Evolutionary conservation across 2,888 invertebrate species (phyloP).

Genomic region (Nemotelus nigrinus): DNA sequence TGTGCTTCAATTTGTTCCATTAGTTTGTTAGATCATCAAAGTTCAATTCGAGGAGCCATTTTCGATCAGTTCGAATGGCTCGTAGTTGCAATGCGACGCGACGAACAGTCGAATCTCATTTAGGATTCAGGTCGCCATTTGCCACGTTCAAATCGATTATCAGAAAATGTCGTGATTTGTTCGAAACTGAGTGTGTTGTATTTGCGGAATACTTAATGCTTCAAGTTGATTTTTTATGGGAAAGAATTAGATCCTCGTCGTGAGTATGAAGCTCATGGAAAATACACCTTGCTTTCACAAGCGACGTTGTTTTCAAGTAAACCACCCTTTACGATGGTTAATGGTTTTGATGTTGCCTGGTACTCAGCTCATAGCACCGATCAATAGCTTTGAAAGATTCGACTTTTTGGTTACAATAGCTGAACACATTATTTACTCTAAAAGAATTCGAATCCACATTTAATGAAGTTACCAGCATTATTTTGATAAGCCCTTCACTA

Average conservation of each 20-base stretch:
- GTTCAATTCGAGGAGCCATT: conserved; percentile 32
- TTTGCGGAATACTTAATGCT: conserved; percentile 26
- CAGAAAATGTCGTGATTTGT: conserved; percentile 44
- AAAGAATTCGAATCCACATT: too few relatives aligned
- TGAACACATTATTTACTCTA: too few relatives aligned
- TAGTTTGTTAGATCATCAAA: conserved; percentile 39
- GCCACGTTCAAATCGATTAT: conserved; percentile 39
- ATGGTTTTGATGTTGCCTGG: too few relatives aligned
- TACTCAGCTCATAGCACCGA: too few relatives aligned
- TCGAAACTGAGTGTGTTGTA: conserved; percentile 9
- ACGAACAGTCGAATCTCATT: conserved; percentile 5
- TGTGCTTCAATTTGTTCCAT: conserved; percentile 40
- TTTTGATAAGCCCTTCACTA: too few relatives aligned
- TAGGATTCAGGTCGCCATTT: conserved; percentile 43
- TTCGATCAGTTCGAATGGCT: conserved; percentile 18
- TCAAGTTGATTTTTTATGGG: background rate
- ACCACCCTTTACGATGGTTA: too few relatives aligned
- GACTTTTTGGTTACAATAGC: too few relatives aligned
- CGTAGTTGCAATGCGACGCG: background rate
- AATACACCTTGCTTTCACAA: background rate
- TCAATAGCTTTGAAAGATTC: too few relatives aligned
- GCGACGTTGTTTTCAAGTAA: too few relatives aligned
- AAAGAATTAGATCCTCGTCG: conserved; percentile 1
- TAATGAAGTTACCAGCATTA: too few relatives aligned
- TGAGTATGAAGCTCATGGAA: background rate